Conservation (phyloP, 1,140 invertebrate genomes). For the Sarcophaga peregrina region DNA sequence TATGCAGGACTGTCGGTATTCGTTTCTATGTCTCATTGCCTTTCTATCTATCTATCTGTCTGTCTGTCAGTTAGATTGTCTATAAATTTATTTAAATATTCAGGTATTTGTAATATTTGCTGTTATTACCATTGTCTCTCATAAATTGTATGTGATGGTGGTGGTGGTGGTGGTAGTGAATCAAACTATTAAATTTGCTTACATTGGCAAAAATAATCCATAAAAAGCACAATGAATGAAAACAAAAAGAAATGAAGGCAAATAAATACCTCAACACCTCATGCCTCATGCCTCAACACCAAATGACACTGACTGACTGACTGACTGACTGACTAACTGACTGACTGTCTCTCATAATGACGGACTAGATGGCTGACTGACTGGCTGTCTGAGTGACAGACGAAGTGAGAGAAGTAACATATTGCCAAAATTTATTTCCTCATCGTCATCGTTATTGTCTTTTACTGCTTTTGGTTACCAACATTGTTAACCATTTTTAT, state of each 20-base stretch:
- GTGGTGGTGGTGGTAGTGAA: neutral
- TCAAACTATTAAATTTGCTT: constrained; percentile 24
- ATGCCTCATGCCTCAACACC: neutral
- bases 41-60: too few relatives aligned
- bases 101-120: neutral
- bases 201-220: neutral
- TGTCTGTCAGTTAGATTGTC: too few relatives aligned
- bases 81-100: neutral
- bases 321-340: too few relatives aligned
- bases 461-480: too few relatives aligned
- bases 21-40: too few relatives aligned
- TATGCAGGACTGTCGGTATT: too few relatives aligned
- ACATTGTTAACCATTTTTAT: too few relatives aligned
- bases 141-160: constrained; percentile 18
- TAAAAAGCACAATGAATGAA: neutral
- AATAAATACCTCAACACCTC: too few relatives aligned
- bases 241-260: neutral
- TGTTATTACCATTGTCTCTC: neutral
- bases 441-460: neutral
- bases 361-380: neutral
- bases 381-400: neutral
- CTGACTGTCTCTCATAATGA: neutral
- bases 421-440: constrained; percentile 16
- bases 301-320: neutral
- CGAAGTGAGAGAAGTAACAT: neutral